Evolutionary conservation across 2,888 invertebrate genomes (phyloP), one percentile per base, ranked within the genome.

Genomic region (Pseudococcus viburni): DNA sequence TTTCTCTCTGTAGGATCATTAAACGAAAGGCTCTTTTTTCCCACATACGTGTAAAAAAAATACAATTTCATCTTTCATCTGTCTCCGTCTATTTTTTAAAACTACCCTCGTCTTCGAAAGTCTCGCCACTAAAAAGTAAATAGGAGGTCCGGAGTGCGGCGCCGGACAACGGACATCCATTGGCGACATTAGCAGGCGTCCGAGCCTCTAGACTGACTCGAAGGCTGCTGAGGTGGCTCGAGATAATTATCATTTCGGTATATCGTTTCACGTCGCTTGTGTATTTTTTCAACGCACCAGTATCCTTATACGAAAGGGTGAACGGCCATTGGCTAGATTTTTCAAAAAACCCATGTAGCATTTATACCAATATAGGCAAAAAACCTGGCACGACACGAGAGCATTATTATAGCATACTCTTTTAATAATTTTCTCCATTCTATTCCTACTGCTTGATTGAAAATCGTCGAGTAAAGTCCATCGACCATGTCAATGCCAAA

Each of bases 161-260:
- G 59, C 59, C 59, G 59, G 19, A 11, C 19, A 59, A 19, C 19
- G 19, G 19, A 6, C 19, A 59, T n/a, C 5, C 59, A 59, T 19
- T 59, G 59, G 59, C 59, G 59, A 59, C 59, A 59, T 59, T 59
- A 59, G 55, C 55, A 55, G 59, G n/a, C n/a, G 59, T 59, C 19
- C 59, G 5, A 55, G 12, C 55, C 26, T 17, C 55, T 15, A 59
- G 19, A 19, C 19, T 19, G 19, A 59, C 59, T 59, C 55, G 55
- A 55, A 55, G 3, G 26, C 26, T 17, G 17, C 7, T 15, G 1
- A 11, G 59, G 59, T 19, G 59, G 59, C 59, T 19, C 6, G 19
- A 59, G 19, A 59, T 19, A 59, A 19, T 59, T 59, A 59, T 59
- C 19, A 19, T 59, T 59, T 59, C 17, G 17, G 1, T 55, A 17